These are phyloP conservation scores for Camponotus floridanus DNA, from an alignment of 1,140 invertebrate genomes.

Conservation along the genomic window DNA sequence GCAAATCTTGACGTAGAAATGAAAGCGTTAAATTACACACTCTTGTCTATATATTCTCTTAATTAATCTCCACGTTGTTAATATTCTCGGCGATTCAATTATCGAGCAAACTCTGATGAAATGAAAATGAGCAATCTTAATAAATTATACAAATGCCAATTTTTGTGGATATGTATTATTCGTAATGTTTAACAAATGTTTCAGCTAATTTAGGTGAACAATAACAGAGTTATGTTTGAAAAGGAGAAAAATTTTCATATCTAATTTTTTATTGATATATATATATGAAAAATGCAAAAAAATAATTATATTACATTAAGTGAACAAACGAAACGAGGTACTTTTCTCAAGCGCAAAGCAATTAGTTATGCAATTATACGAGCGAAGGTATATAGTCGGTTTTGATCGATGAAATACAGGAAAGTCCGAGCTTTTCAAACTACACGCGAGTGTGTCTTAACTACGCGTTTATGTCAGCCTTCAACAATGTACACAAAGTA, in stretches of 20 bases:
- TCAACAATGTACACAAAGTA: constrained; percentile 53
- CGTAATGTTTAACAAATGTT: neutral
- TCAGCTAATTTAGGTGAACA: neutral
- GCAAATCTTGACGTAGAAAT: neutral
- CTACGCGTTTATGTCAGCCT: constrained; percentile 16
- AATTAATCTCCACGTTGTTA: constrained; percentile 2
- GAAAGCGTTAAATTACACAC: neutral
- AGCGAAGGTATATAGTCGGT: neutral
- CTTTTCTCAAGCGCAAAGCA: neutral
- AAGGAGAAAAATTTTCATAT: neutral
- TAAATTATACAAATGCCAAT: neutral
- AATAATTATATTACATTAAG: neutral
- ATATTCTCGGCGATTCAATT: neutral
- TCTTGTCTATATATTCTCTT: neutral
- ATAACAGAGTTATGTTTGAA: neutral
- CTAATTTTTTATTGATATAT: too few relatives aligned
- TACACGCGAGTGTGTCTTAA: constrained; percentile 1
- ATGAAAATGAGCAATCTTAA: neutral
- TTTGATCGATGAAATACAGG: constrained; percentile 14
- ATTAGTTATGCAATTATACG: neutral
- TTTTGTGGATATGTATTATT: neutral
- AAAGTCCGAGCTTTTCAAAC: constrained; percentile 38
- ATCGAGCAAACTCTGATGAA: neutral
- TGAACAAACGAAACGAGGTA: neutral
- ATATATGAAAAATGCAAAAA: neutral